Evolutionary conservation across 2,797 vertebrate species (phyloP).

Genomic region (Cottoperca gobio): DNA sequence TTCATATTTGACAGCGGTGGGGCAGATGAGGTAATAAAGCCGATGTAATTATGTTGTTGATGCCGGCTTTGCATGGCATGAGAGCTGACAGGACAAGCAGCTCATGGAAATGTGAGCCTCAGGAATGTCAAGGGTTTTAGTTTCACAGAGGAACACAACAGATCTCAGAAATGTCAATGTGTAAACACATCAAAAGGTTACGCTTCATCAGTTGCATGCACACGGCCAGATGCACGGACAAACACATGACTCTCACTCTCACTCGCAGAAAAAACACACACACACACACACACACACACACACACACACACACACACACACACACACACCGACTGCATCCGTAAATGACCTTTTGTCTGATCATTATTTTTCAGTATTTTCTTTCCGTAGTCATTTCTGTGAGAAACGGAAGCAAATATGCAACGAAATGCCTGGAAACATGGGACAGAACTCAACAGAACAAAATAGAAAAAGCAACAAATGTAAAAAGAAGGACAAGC

Average conservation of each 20-base stretch:
- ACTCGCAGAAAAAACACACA: background rate
- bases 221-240: slow-evolving; percentile 32
- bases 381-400: slow-evolving; percentile 43
- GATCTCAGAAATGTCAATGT: slow-evolving; percentile 76
- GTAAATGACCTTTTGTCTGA: slow-evolving; percentile 69
- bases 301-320: slow-evolving; percentile 1
- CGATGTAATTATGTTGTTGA: slow-evolving; percentile 70
- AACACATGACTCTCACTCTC: slow-evolving; percentile 8
- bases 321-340: slow-evolving; percentile 15
- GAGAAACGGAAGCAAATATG: slow-evolving; percentile 50
- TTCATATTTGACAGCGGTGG: slow-evolving; percentile 49
- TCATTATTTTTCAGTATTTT: slow-evolving; percentile 67
- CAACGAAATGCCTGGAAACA: slow-evolving; percentile 50
- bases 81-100: slow-evolving; percentile 55
- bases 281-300: background rate
- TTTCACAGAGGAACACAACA: slow-evolving; percentile 57
- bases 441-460: slow-evolving; percentile 33
- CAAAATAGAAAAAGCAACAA: slow-evolving; percentile 15
- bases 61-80: slow-evolving; percentile 37
- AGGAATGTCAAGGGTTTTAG: slow-evolving; percentile 74
- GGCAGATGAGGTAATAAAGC: slow-evolving; percentile 44
- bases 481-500: slow-evolving; percentile 32
- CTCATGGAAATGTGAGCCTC: slow-evolving; percentile 59
- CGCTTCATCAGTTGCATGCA: slow-evolving; percentile 54
- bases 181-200: slow-evolving; percentile 76